These are phyloP conservation scores for Heliconius nattereri DNA, from an alignment of 1,140 invertebrate genomes.

Conservation along the genomic window DNA sequence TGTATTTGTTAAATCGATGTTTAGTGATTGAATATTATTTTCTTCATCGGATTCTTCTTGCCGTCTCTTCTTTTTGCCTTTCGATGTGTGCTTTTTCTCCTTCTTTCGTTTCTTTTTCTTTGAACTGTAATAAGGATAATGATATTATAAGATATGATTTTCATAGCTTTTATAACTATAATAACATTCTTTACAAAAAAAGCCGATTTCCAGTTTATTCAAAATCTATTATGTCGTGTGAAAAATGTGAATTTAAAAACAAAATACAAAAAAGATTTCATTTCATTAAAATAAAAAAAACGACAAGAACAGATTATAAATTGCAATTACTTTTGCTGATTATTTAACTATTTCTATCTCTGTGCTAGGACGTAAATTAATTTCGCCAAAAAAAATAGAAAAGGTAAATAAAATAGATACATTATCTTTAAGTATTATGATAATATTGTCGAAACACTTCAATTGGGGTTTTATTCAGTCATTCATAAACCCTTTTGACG, in stretches of 20 bases:
- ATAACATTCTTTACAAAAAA: too few species aligned
- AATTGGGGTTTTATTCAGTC: not conserved
- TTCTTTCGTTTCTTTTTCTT: constrained; percentile 67
- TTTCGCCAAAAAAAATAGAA: not conserved
- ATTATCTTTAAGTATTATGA: not conserved
- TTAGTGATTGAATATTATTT: constrained; percentile 46
- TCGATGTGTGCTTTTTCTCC: constrained; percentile 60
- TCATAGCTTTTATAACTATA: not conserved
- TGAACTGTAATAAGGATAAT: constrained; percentile 40
- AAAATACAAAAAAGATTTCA: too few species aligned
- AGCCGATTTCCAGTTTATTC: too few species aligned
- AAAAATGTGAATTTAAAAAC: too few species aligned
- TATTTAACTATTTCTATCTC: too few species aligned
- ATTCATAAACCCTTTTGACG: not conserved
- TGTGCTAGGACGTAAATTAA: too few species aligned
- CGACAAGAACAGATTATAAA: too few species aligned
- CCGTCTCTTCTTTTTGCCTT: constrained; percentile 56
- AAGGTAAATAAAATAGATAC: not conserved
- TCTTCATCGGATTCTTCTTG: constrained; percentile 21
- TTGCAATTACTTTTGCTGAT: too few species aligned
- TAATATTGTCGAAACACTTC: not conserved
- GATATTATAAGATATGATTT: not conserved
- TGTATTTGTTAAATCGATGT: constrained; percentile 66
- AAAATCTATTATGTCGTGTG: too few species aligned
- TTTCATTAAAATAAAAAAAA: too few species aligned